Conservation (phyloP, 2,888 invertebrate species). For the Eucera pruinosa region DNA sequence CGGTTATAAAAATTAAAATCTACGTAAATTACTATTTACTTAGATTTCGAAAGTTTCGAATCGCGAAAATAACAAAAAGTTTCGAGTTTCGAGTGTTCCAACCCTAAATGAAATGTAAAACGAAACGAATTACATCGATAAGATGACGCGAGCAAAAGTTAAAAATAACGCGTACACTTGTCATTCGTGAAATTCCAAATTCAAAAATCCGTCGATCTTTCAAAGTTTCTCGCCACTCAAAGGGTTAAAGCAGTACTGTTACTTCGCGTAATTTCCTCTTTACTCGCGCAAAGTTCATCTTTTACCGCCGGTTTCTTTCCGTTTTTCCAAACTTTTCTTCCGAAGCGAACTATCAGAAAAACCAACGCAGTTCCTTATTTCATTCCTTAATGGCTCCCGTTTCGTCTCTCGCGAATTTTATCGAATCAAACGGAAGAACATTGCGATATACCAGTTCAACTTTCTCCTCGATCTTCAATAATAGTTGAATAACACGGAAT, state of each 20-base stretch:
- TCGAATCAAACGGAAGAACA: slow-evolving; percentile 27
- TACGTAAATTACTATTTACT: too few species aligned
- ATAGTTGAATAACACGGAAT: neutral
- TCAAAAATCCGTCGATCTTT: too few species aligned
- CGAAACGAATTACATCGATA: too few species aligned
- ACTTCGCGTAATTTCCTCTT: slow-evolving; percentile 31
- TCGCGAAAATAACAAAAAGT: too few species aligned
- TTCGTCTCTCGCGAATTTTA: slow-evolving; percentile 40
- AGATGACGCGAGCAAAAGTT: too few species aligned
- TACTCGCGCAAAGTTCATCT: neutral
- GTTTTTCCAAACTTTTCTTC: slow-evolving; percentile 26
- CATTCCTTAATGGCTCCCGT: slow-evolving; percentile 58
- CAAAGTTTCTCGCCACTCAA: too few species aligned
- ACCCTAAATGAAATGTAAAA: too few species aligned
- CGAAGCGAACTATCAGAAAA: slow-evolving; percentile 8
- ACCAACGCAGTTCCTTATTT: slow-evolving; percentile 28
- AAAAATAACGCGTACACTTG: too few species aligned
- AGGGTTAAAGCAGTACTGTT: neutral
- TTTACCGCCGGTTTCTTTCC: slow-evolving; percentile 23
- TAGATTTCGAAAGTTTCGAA: too few species aligned
- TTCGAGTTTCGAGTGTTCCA: too few species aligned
- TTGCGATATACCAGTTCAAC: neutral
- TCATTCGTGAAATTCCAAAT: too few species aligned
- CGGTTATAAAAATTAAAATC: too few species aligned
- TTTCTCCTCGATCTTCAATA: slow-evolving; percentile 36